Evolutionary conservation across 1,140 invertebrate species (phyloP), one percentile per base, ranked within the genome.

Genomic region (Drosophila lacertosa): DNA sequence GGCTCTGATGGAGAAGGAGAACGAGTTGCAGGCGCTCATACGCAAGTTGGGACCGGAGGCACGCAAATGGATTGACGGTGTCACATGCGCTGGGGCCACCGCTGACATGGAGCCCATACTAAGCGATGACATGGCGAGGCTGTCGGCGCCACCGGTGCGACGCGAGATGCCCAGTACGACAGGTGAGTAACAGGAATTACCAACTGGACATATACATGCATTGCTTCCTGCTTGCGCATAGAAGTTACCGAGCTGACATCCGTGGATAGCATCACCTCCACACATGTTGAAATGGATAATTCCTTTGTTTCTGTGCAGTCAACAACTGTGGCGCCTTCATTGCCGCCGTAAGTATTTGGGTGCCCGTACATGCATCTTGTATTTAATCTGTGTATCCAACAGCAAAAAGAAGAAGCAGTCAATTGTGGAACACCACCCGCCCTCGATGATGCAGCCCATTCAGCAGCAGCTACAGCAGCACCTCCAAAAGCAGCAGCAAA

Each of bases 1-100:
- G 76, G 94, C 95, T 37, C 91, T 97, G 33, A 92, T 96, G 86
- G 96, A 97, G 53, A 95, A 95, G 77, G 96, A 97, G 81, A 94
- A 94, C 18, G 96, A 97, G 79, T 91, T 97, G 66, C 95, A 97
- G 93, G 89, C 81, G 0, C 58, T 91, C 1, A 91, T 91, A 42
- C 77, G 90, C 0, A 91, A 91, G 35, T 40, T 91, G 24, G 91
- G 91, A 5, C 91, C 90, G 5, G 91, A 91, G 65, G 89, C 91
- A 1, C 72, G 89, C 15, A 91, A 91, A 44, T 91, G 91, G 91
- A 82, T 91, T 24, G 91, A 91, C 45, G 90, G 90, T 7, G 90
- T 89, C 3, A 89, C 78, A n/a, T 91, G 90, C 26, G 50, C 67
- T 0, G 81, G 80, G 0, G 62, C 54, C 11, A 50, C 71, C 13